Conservation (phyloP, 2,113 vertebrate species). For the Thalassoma bifasciatum region DNA sequence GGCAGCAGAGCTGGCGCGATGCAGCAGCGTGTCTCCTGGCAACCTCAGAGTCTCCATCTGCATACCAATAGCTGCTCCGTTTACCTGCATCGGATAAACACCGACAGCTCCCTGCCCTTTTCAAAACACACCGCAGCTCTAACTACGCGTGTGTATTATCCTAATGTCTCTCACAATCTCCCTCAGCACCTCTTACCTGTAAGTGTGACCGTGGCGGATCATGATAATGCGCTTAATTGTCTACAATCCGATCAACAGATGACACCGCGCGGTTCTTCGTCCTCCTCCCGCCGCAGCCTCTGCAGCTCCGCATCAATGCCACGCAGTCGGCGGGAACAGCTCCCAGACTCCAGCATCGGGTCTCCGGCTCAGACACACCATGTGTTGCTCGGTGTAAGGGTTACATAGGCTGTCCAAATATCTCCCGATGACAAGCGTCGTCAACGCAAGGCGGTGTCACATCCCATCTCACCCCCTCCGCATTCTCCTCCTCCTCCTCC, state of each 20-base stretch:
- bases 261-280: constrained; percentile 21
- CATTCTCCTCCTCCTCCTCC: neutral
- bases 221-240: constrained; percentile 68
- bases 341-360: constrained; percentile 34
- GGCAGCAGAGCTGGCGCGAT: constrained; percentile 33
- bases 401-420: constrained; percentile 71
- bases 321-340: constrained; percentile 42
- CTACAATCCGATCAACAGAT: constrained; percentile 76
- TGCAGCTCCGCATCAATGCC: constrained; percentile 14
- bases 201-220: constrained; percentile 61
- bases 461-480: neutral
- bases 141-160: neutral
- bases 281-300: constrained; percentile 48
- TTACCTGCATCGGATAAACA: constrained; percentile 46
- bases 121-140: neutral
- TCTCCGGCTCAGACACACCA: constrained; percentile 43
- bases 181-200: constrained; percentile 67
- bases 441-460: constrained; percentile 73
- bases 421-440: constrained; percentile 76
- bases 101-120: neutral
- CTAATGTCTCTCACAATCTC: neutral
- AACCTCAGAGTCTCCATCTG: constrained; percentile 56
- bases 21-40: constrained; percentile 52
- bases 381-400: constrained; percentile 63
- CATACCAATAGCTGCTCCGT: constrained; percentile 64